A percentile compares a stretch with the other conserved stretches of the same genome.
These are phyloP conservation scores for Taeniopygia guttata DNA, from an alignment of 2,797 vertebrate genomes.

Conservation along the genomic window DNA sequence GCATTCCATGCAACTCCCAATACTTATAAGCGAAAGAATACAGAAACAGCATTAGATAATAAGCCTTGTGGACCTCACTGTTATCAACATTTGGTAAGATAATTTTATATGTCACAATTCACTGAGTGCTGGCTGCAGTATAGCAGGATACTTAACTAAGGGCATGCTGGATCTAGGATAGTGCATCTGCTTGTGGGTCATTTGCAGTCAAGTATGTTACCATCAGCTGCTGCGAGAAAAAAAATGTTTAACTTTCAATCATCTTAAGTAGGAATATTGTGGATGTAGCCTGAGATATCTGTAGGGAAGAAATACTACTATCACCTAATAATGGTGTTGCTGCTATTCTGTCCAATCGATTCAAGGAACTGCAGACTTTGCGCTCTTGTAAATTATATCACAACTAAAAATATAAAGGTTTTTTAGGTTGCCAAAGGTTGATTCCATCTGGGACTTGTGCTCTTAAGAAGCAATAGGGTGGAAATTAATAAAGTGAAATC, in stretches of 20 bases:
- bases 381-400: background rate
- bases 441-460: background rate
- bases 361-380: background rate
- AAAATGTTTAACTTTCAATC: background rate
- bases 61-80: conserved; percentile 92
- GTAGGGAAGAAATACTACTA: background rate
- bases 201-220: background rate
- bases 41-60: conserved; percentile 90
- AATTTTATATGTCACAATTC: background rate
- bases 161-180: background rate
- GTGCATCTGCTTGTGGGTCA: background rate
- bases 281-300: background rate
- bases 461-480: background rate
- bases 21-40: conserved; percentile 98
- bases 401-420: background rate
- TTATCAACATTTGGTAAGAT: conserved; percentile 89
- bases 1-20: conserved; percentile 98
- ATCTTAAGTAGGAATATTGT: background rate
- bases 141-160: background rate
- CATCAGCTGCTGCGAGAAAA: background rate
- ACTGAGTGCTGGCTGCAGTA: background rate
- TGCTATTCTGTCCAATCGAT: background rate
- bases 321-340: background rate
- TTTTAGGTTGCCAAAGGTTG: background rate
- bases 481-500: background rate